Evolutionary conservation across 2,113 vertebrate species (phyloP).

Genomic region (Xerus inauris): DNA sequence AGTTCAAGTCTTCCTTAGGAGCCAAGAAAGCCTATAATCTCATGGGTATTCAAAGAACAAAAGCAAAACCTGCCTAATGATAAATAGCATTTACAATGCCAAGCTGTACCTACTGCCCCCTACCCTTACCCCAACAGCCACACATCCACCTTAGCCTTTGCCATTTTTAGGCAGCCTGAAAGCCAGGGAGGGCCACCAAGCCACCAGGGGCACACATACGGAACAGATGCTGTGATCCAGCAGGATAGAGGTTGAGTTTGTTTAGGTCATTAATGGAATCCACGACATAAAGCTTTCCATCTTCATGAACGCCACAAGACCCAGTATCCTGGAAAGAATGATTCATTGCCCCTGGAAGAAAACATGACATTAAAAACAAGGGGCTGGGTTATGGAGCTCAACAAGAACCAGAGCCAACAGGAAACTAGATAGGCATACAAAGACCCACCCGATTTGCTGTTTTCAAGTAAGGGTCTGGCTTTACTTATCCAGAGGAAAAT

Average conservation of each 20-base stretch:
- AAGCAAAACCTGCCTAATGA: background rate
- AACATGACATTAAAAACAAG: background rate
- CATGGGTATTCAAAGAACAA: background rate
- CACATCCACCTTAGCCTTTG: background rate
- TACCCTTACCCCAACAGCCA: background rate
- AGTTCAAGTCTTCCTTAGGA: background rate
- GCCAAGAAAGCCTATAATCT: background rate
- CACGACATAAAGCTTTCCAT: conserved; percentile 88
- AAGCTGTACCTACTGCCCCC: background rate
- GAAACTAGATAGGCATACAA: background rate
- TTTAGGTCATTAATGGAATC: conserved; percentile 90
- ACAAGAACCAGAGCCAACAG: background rate
- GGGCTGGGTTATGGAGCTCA: background rate
- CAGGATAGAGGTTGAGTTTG: conserved; percentile 84
- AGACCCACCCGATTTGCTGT: background rate
- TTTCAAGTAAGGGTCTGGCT: background rate
- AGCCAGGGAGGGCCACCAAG: background rate
- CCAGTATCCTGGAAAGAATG: conserved; percentile 78
- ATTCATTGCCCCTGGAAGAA: conserved; percentile 85
- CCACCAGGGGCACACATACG: conserved; percentile 69
- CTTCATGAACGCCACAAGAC: conserved; percentile 69
- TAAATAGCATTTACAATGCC: background rate
- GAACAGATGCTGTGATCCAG: conserved; percentile 60
- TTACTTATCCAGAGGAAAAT: background rate
- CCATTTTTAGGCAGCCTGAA: background rate